These are phyloP conservation scores for Galerucella pusilla DNA, from an alignment of 2,888 invertebrate genomes.

Conservation along the genomic window DNA sequence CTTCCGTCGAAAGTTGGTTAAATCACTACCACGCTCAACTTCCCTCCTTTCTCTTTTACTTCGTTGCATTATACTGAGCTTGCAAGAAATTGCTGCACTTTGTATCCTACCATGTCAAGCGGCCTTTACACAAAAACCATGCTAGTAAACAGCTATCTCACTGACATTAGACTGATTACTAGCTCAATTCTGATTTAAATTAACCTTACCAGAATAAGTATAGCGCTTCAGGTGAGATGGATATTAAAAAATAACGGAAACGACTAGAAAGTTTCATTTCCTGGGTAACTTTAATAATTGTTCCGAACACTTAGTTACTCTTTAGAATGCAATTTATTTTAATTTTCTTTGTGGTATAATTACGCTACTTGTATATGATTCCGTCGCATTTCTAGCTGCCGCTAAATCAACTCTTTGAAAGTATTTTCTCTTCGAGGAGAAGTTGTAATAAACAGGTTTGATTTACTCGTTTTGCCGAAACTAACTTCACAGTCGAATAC, in stretches of 20 bases:
- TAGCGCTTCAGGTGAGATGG: too few relatives aligned
- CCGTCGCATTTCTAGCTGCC: neutral
- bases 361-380: neutral
- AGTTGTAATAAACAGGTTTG: constrained; percentile 4
- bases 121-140: too few relatives aligned
- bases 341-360: constrained; percentile 16
- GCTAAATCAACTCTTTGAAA: constrained; percentile 14
- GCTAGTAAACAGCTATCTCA: too few relatives aligned
- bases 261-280: neutral
- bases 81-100: too few relatives aligned
- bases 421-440: constrained; percentile 7
- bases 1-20: too few relatives aligned
- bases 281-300: constrained; percentile 9
- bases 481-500: neutral
- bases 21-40: too few relatives aligned
- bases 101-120: too few relatives aligned
- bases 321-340: constrained; percentile 10
- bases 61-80: too few relatives aligned
- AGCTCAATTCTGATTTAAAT: too few relatives aligned
- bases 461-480: neutral
- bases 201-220: too few relatives aligned
- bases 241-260: neutral
- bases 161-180: too few relatives aligned
- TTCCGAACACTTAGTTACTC: neutral
- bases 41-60: too few relatives aligned